Percentiles rank a stretch among this genome's conserved stretches.
phyloP scores from a whole-genome alignment of 2,888 invertebrate genomes.

The Holacanthella duospinosa region DNA sequence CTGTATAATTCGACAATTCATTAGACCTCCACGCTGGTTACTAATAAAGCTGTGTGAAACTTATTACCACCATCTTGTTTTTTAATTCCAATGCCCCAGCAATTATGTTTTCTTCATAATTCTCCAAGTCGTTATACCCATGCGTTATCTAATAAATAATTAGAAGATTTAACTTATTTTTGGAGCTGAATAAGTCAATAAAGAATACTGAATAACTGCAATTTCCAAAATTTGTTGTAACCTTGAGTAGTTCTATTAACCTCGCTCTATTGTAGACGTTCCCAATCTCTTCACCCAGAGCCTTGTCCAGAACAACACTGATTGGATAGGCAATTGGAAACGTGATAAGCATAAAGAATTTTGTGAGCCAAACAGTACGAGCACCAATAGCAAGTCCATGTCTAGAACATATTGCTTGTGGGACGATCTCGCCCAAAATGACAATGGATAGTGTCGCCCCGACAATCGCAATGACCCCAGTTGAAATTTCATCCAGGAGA shows the following conservation, averaged over 20 bases:
- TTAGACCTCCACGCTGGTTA: no score
- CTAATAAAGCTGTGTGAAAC: no score
- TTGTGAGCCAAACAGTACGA: slow-evolving; percentile 71
- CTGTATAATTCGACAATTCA: no score
- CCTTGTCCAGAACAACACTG: slow-evolving; percentile 71
- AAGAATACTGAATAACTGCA: no score
- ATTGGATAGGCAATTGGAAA: slow-evolving; percentile 88
- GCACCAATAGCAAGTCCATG: slow-evolving; percentile 94
- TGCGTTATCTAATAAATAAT: slow-evolving; percentile 39
- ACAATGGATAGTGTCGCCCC: slow-evolving; percentile 88
- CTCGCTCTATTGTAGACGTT: slow-evolving; percentile 92
- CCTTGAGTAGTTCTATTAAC: slow-evolving; percentile 87
- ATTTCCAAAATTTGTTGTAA: no score
- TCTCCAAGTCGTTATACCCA: slow-evolving; percentile 41
- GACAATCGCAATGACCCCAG: slow-evolving; percentile 79
- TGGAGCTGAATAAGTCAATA: no score
- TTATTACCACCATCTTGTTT: slow-evolving; percentile 49
- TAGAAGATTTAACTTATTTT: no score
- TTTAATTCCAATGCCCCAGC: slow-evolving; percentile 51
- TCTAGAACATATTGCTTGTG: slow-evolving; percentile 84
- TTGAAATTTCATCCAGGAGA: slow-evolving; percentile 83
- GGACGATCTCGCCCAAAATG: slow-evolving; percentile 92
- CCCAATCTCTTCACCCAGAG: slow-evolving; percentile 94
- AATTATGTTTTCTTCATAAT: slow-evolving; percentile 48
- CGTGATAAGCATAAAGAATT: slow-evolving; percentile 84